phyloP scores from a whole-genome alignment of 1,140 invertebrate species.

The Drosophila sp. region DNA sequence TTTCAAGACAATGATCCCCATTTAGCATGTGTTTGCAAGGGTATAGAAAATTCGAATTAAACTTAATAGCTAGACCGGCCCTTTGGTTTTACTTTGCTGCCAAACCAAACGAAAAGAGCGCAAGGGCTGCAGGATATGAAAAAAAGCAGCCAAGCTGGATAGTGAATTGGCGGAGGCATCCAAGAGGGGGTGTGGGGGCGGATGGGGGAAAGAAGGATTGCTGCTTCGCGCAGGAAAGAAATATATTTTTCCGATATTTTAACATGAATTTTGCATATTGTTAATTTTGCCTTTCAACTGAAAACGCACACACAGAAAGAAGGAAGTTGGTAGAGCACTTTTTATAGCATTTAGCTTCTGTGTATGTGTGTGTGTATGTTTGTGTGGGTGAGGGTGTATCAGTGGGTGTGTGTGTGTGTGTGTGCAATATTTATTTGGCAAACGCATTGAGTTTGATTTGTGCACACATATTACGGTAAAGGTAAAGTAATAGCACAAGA shows the following conservation, averaged over 20 bases:
- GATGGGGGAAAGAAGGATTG: slow-evolving; percentile 66
- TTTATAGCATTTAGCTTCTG: slow-evolving; percentile 10
- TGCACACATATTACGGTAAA: slow-evolving; percentile 8
- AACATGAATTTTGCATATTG: slow-evolving; percentile 81
- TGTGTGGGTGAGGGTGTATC: background rate
- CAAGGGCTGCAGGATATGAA: slow-evolving; percentile 58
- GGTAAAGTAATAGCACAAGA: slow-evolving; percentile 5
- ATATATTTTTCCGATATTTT: slow-evolving; percentile 82
- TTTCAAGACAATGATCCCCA: no score
- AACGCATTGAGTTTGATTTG: slow-evolving; percentile 13
- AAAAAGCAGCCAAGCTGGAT: slow-evolving; percentile 6
- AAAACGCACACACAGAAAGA: slow-evolving; percentile 45
- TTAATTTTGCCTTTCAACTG: slow-evolving; percentile 77
- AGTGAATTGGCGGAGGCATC: background rate
- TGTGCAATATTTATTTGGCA: slow-evolving; percentile 12
- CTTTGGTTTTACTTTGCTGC: slow-evolving; percentile 34
- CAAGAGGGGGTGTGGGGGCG: background rate
- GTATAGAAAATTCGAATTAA: background rate
- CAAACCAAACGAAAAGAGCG: slow-evolving; percentile 65
- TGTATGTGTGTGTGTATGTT: background rate
- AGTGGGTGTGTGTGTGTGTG: background rate
- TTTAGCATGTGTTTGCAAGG: background rate
- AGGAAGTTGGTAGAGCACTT: slow-evolving; percentile 13
- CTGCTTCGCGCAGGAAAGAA: slow-evolving; percentile 65
- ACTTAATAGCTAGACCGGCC: no score